Evolutionary conservation across 2,797 vertebrate genomes (phyloP).

Genomic region (Uromys caudimaculatus): DNA sequence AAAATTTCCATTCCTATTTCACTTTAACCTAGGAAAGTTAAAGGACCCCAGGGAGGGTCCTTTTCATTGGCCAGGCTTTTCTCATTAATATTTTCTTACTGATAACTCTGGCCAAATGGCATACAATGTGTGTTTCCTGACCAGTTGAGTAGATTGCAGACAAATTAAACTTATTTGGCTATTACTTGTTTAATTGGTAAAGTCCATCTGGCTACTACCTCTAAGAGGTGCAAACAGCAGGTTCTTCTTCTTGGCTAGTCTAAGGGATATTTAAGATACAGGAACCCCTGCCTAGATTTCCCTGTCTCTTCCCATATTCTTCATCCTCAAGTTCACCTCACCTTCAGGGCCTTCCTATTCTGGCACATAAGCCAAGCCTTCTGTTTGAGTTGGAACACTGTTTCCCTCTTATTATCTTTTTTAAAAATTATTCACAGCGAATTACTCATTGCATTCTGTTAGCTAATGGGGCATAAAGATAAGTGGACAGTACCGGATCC

Average conservation of each 20-base stretch:
- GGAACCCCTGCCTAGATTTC: not conserved
- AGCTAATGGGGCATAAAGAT: not conserved
- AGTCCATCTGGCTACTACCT: not conserved
- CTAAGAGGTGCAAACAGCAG: not conserved
- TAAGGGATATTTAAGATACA: not conserved
- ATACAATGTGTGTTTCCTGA: not conserved
- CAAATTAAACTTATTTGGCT: slow-evolving; percentile 13
- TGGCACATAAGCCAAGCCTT: not conserved
- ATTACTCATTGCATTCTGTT: not conserved
- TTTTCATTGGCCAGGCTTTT: not conserved
- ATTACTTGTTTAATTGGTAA: slow-evolving; percentile 13
- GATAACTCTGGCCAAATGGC: not conserved
- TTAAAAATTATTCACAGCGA: not conserved
- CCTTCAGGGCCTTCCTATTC: not conserved
- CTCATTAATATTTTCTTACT: slow-evolving; percentile 29
- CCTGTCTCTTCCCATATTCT: not conserved
- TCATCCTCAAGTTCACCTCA: not conserved
- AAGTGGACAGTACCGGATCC: not conserved
- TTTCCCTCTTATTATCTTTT: not conserved
- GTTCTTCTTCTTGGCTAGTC: not conserved
- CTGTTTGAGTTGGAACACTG: not conserved
- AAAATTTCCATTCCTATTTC: not conserved
- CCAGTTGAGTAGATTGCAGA: not conserved
- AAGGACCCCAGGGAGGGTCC: not conserved
- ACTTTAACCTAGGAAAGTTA: not conserved